Evolutionary conservation across 2,113 vertebrate genomes (phyloP).

Genomic region (Tachuris rubrigastra): DNA sequence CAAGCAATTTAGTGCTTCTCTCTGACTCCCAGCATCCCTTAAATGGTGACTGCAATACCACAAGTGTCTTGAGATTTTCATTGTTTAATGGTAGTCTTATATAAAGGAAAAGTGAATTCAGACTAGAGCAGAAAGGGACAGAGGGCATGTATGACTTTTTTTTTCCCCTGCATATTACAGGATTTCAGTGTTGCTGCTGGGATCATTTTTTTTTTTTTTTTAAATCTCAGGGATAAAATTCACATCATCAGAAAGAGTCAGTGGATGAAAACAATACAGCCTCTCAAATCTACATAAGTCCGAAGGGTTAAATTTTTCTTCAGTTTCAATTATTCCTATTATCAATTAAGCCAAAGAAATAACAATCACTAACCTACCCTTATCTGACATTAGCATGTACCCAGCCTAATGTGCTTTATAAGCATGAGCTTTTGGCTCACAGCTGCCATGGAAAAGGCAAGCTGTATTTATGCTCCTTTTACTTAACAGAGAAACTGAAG

Average conservation of each 20-base stretch:
- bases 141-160: neutral
- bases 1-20: neutral
- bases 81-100: neutral
- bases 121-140: neutral
- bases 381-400: neutral
- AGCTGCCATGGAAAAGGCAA: neutral
- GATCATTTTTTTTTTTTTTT: neutral
- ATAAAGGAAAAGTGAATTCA: neutral
- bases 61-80: neutral
- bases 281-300: neutral
- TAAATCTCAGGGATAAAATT: neutral
- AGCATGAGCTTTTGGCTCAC: neutral
- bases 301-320: neutral
- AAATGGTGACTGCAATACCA: neutral
- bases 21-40: neutral
- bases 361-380: neutral
- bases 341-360: constrained; percentile 23
- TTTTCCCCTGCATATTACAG: neutral
- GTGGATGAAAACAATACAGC: neutral
- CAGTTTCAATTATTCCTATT: neutral
- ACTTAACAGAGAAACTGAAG: neutral
- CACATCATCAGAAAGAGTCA: neutral
- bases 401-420: neutral
- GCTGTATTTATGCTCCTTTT: neutral
- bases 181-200: neutral